phyloP scores from a whole-genome alignment of 2,113 vertebrate genomes.

The Triplophysa rosa region DNA sequence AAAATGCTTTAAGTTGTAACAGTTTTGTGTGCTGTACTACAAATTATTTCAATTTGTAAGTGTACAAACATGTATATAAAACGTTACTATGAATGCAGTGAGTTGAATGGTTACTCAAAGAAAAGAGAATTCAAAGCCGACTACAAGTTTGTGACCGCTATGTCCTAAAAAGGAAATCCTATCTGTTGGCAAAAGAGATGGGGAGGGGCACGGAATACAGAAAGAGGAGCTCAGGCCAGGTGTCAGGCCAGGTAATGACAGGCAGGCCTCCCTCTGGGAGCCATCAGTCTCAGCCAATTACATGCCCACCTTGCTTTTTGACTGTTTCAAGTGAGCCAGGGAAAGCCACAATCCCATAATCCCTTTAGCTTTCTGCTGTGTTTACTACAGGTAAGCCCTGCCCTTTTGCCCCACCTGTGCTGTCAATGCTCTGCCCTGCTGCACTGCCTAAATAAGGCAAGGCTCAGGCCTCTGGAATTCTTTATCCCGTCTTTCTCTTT shows the following conservation, averaged over 20 bases:
- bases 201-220: slow-evolving; percentile 34
- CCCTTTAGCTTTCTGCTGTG: slow-evolving; percentile 11
- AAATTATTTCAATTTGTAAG: no score
- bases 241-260: slow-evolving; percentile 46
- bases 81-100: not conserved
- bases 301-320: slow-evolving; percentile 1
- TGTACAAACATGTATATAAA: not conserved
- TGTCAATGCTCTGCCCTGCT: slow-evolving; percentile 35
- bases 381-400: slow-evolving; percentile 51
- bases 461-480: slow-evolving; percentile 25
- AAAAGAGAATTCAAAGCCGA: slow-evolving; percentile 26
- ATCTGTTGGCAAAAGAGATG: slow-evolving; percentile 29
- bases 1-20: not conserved
- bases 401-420: slow-evolving; percentile 28
- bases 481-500: slow-evolving; percentile 9
- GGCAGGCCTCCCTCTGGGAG: slow-evolving; percentile 9
- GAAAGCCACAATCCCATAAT: slow-evolving; percentile 20
- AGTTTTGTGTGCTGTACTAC: no score
- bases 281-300: slow-evolving; percentile 20
- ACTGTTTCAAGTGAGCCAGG: slow-evolving; percentile 7
- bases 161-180: slow-evolving; percentile 63
- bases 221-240: slow-evolving; percentile 40
- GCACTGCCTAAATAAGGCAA: slow-evolving; percentile 58
- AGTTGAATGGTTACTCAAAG: slow-evolving; percentile 20
- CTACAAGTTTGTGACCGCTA: slow-evolving; percentile 46